Conservation (phyloP, 64 coral and sea anemone species). For the Montipora capricornis region DNA sequence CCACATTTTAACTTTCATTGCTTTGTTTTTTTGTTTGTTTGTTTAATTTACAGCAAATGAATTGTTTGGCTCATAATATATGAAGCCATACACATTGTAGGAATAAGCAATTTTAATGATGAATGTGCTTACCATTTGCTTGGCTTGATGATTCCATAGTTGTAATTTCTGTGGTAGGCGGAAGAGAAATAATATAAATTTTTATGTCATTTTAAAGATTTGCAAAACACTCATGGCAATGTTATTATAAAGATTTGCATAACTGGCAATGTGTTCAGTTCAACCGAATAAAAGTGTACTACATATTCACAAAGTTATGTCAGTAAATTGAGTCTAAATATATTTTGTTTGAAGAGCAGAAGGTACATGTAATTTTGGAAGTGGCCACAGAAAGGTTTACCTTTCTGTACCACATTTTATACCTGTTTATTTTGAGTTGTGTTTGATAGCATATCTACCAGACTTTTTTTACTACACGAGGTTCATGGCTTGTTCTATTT, state of each 20-base stretch:
- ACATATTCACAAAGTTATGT: conserved; percentile 64
- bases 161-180: conserved; percentile 10
- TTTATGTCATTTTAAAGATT: too few relatives aligned
- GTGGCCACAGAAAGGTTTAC: conserved; percentile 66
- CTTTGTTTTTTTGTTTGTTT: too few relatives aligned
- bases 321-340: neutral
- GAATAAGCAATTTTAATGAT: conserved; percentile 13
- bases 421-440: conserved; percentile 39
- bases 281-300: conserved; percentile 48
- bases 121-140: conserved; percentile 9
- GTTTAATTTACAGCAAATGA: too few relatives aligned
- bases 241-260: too few relatives aligned
- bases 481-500: too few relatives aligned
- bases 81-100: neutral
- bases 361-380: conserved; percentile 52
- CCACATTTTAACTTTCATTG: too few relatives aligned
- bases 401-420: conserved; percentile 69
- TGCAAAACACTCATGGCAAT: neutral
- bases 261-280: conserved; percentile 26
- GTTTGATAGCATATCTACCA: conserved; percentile 50
- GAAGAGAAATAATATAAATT: conserved; percentile 14
- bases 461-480: conserved; percentile 16
- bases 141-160: neutral
- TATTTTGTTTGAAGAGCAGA: conserved; percentile 36
- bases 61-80: neutral